A percentile compares a stretch with the other conserved stretches of the same genome.
Conservation (phyloP, 2,797 vertebrate genomes). For the Erethizon dorsatum region DNA sequence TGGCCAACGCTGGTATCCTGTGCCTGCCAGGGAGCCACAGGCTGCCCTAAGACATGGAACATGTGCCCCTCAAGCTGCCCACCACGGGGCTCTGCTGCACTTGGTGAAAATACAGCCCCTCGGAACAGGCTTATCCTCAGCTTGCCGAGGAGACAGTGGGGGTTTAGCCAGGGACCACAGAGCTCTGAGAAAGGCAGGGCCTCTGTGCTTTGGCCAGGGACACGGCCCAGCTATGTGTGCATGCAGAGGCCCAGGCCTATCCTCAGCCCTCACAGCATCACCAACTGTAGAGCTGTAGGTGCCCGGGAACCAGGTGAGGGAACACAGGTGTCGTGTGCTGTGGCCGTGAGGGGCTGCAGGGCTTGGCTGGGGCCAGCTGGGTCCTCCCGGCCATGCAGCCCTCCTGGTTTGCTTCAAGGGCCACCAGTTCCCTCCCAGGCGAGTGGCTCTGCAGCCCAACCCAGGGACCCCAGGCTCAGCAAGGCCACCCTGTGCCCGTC, state of each 20-base stretch:
- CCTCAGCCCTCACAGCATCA: accelerated
- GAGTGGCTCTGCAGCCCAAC: background rate
- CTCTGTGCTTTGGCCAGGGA: accelerated
- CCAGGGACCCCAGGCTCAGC: background rate
- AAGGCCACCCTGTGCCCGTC: background rate
- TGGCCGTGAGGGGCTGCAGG: background rate
- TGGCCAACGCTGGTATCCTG: background rate
- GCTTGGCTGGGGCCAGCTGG: background rate
- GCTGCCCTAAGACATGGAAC: no score
- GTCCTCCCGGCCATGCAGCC: background rate
- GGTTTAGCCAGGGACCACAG: background rate
- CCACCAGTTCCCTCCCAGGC: background rate
- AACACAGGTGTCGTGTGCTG: accelerated
- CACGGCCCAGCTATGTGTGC: accelerated
- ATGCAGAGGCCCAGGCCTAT: accelerated
- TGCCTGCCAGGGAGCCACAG: background rate
- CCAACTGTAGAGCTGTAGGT: no score
- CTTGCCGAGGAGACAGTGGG: accelerated
- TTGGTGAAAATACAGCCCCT: accelerated
- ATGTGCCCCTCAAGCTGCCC: accelerated
- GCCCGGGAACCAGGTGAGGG: accelerated
- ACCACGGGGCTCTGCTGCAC: accelerated
- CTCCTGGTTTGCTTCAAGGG: background rate
- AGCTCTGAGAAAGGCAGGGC: background rate
- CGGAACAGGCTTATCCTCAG: accelerated